phyloP scores from a whole-genome alignment of 2,888 invertebrate species.

The Pecten maximus region DNA sequence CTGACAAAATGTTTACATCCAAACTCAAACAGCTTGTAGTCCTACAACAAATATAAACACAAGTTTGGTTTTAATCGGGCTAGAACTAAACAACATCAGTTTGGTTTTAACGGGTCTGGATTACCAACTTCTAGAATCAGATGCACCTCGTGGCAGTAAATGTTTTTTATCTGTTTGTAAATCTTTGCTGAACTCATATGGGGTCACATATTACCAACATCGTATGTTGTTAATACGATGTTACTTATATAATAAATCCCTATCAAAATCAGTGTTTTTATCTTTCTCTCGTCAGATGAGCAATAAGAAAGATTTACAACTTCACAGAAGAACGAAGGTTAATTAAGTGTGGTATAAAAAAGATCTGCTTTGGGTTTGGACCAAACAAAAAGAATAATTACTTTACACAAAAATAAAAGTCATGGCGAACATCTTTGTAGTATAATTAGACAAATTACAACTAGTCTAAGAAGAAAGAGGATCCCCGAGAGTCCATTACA shows the following conservation, averaged over 20 bases:
- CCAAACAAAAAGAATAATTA: not conserved
- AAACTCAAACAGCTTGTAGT: not conserved
- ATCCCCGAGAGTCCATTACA: not conserved
- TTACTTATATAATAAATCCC: conserved; percentile 5
- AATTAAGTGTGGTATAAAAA: not conserved
- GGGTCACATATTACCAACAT: not conserved
- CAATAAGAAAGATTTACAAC: not conserved
- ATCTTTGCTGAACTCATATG: not conserved
- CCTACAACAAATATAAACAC: not conserved
- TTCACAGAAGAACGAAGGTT: not conserved
- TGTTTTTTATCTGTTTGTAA: not conserved
- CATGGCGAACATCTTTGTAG: not conserved
- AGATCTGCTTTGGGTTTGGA: not conserved
- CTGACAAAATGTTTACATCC: not conserved
- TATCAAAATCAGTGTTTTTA: not conserved
- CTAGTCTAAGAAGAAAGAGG: not conserved
- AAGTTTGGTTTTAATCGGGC: not conserved
- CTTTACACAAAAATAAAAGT: not conserved
- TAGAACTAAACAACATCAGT: not conserved
- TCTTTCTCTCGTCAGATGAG: not conserved
- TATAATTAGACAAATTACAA: not conserved
- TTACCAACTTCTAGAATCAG: not conserved
- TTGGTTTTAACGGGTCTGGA: not conserved
- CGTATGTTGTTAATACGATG: not conserved
- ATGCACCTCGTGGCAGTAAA: not conserved